phyloP scores from a whole-genome alignment of 92 coral and sea anemone genomes.

The Actinernus sp. region DNA sequence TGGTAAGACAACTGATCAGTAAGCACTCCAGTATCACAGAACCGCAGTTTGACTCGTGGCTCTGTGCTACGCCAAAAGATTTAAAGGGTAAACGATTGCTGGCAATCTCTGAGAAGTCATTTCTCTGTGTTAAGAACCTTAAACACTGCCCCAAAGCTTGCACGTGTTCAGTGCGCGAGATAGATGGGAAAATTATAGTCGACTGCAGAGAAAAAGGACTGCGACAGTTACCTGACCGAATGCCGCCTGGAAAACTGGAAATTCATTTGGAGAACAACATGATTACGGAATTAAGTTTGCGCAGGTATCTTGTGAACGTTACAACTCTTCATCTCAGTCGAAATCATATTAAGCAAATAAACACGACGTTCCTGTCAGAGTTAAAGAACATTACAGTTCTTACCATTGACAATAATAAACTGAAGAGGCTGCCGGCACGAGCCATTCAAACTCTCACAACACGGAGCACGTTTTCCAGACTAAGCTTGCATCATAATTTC shows the following conservation, averaged over 20 bases:
- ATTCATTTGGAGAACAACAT: constrained; percentile 47
- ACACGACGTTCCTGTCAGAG: constrained; percentile 23
- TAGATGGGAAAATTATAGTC: constrained; percentile 40
- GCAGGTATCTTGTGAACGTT: constrained; percentile 49
- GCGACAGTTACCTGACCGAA: constrained; percentile 36
- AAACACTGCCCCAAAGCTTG: constrained; percentile 63
- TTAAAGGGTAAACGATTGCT: constrained; percentile 42
- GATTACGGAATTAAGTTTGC: constrained; percentile 44
- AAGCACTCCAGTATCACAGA: constrained; percentile 4
- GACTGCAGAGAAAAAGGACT: constrained; percentile 51
- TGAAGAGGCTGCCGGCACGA: constrained; percentile 48
- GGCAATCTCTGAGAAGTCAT: constrained; percentile 25
- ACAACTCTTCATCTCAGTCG: constrained; percentile 56
- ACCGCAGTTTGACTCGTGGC: constrained; percentile 64
- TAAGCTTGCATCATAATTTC: constrained; percentile 62
- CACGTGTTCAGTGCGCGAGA: constrained; percentile 47
- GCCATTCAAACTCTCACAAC: constrained; percentile 21
- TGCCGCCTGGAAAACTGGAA: constrained; percentile 66
- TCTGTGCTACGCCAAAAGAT: constrained; percentile 49
- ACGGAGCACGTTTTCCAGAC: constrained; percentile 20
- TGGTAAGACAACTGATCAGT: constrained; percentile 16
- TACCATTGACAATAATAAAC: constrained; percentile 64
- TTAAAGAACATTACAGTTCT: constrained; percentile 38
- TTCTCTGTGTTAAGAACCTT: constrained; percentile 36
- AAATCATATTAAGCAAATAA: constrained; percentile 48